Percentiles rank a stretch among this genome's conserved stretches.
phyloP scores from a whole-genome alignment of 2,888 invertebrate species.

The Tenthredo livida region DNA sequence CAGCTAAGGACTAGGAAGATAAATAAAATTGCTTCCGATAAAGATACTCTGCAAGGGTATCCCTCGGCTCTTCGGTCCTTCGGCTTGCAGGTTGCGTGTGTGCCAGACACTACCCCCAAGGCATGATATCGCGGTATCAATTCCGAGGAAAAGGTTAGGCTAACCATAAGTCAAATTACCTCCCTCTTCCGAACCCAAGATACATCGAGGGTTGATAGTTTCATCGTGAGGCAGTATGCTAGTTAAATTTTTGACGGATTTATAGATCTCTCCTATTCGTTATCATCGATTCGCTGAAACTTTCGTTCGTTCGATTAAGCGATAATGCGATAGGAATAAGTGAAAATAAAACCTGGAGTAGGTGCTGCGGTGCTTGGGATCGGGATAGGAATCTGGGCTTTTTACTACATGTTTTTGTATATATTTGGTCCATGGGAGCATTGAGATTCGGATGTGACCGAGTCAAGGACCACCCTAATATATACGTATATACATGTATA shows the following conservation, averaged over 20 bases:
- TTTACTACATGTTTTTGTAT: too few species aligned
- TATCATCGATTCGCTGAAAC: too few species aligned
- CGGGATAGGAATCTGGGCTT: too few species aligned
- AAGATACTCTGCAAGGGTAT: constrained; percentile 7
- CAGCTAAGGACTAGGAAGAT: constrained; percentile 19
- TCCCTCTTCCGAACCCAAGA: not conserved
- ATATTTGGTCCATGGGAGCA: too few species aligned
- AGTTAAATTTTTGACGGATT: not conserved
- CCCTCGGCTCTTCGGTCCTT: not conserved
- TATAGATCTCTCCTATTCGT: too few species aligned
- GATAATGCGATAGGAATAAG: too few species aligned
- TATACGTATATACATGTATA: too few species aligned
- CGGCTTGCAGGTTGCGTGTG: not conserved
- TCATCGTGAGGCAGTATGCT: constrained; percentile 3
- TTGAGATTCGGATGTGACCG: too few species aligned
- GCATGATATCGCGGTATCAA: constrained; percentile 13
- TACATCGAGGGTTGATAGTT: constrained; percentile 12
- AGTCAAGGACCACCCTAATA: too few species aligned
- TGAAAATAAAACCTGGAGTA: too few species aligned
- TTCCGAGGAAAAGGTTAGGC: not conserved
- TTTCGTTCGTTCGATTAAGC: too few species aligned
- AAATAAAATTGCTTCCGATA: constrained; percentile 42
- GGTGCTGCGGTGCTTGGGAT: too few species aligned
- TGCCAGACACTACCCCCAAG: not conserved
- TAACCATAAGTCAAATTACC: constrained; percentile 14